Evolutionary conservation across 2,113 vertebrate genomes (phyloP).

Genomic region (Copsychus sechellarum): DNA sequence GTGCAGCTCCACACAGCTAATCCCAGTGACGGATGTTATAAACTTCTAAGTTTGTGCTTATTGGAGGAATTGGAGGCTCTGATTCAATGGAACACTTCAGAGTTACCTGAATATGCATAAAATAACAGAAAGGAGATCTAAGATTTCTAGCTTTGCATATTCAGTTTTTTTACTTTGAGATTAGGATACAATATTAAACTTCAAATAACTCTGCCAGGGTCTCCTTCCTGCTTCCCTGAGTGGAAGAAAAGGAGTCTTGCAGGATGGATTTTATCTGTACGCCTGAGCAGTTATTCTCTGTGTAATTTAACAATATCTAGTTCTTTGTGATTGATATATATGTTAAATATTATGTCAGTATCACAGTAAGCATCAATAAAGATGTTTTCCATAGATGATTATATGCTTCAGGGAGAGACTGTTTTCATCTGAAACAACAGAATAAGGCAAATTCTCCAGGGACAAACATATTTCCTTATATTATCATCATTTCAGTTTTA

Average conservation of each 20-base stretch:
- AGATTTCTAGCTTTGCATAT: neutral
- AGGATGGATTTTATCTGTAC: neutral
- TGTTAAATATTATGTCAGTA: neutral
- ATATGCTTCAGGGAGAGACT: neutral
- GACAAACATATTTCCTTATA: neutral
- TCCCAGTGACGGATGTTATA: neutral
- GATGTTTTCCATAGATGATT: neutral
- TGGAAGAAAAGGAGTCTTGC: neutral
- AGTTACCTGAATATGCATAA: neutral
- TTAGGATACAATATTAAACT: neutral
- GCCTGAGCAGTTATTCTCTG: neutral
- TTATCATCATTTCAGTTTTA: neutral
- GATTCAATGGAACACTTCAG: neutral
- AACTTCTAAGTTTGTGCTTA: neutral
- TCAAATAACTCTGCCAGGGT: neutral
- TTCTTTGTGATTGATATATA: neutral
- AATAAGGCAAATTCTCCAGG: neutral
- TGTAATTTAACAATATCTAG: neutral
- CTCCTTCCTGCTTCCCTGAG: neutral
- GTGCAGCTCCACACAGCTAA: neutral
- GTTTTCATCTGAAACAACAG: neutral
- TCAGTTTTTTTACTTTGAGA: neutral
- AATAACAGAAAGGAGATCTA: neutral
- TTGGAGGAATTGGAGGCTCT: neutral
- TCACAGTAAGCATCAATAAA: neutral